A percentile compares a stretch with the other conserved stretches of the same genome.
Conservation (phyloP, 2,113 vertebrate species). For the Stercorarius parasiticus region DNA sequence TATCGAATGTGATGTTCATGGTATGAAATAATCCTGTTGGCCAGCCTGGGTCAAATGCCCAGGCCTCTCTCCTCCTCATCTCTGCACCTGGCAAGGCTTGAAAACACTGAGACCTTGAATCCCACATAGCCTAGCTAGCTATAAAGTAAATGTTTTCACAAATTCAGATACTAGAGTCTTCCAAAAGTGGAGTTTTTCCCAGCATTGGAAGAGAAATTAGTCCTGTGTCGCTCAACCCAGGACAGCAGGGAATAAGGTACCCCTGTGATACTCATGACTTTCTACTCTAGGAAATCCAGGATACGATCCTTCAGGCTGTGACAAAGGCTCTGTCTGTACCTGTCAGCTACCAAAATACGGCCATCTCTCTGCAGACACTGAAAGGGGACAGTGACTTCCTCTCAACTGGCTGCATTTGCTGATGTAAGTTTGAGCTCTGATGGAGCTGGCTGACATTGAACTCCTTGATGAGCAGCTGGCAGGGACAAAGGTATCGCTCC, state of each 20-base stretch:
- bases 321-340: background rate
- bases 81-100: no score
- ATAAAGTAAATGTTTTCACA: no score
- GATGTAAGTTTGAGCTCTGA: background rate
- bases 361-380: background rate
- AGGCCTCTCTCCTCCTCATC: no score
- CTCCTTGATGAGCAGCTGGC: background rate
- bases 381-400: background rate
- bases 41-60: no score
- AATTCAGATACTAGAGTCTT: no score
- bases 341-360: rapidly evolving
- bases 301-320: background rate
- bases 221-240: no score
- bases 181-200: no score
- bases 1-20: no score
- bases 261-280: background rate
- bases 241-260: background rate
- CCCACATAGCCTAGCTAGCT: no score
- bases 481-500: background rate
- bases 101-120: no score
- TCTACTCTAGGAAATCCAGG: background rate
- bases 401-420: background rate
- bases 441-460: rapidly evolving
- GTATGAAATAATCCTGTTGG: no score
- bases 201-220: no score